phyloP scores from a whole-genome alignment of 2,888 invertebrate species.

The Oscheius sp. region DNA sequence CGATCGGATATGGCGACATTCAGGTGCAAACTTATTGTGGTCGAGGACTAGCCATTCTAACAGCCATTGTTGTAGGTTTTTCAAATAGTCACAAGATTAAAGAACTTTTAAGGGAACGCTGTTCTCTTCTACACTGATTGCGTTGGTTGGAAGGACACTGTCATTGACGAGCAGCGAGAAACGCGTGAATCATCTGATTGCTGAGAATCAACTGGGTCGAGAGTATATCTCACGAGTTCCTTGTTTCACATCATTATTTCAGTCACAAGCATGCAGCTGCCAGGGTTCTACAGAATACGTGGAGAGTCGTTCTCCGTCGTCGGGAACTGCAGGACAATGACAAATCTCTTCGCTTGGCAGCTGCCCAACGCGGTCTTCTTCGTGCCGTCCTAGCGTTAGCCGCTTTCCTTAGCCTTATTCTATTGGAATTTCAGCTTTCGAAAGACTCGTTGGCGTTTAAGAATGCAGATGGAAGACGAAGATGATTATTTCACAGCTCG shows the following conservation, averaged over 20 bases:
- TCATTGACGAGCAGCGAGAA: slow-evolving; percentile 98
- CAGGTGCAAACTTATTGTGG: slow-evolving; percentile 99
- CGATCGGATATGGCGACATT: slow-evolving; percentile 97
- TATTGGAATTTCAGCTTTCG: slow-evolving; percentile 59
- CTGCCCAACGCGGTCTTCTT: slow-evolving; percentile 61
- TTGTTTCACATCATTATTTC: slow-evolving; percentile 22
- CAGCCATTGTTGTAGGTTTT: slow-evolving; percentile 91
- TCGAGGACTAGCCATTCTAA: slow-evolving; percentile 96
- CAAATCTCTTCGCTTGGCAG: slow-evolving; percentile 80
- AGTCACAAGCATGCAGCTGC: slow-evolving; percentile 93
- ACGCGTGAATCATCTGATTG: slow-evolving; percentile 97
- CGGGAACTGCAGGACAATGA: slow-evolving; percentile 74
- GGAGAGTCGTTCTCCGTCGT: slow-evolving; percentile 77
- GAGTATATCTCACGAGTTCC: slow-evolving; percentile 45
- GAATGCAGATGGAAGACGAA: slow-evolving; percentile 67
- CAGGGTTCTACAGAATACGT: slow-evolving; percentile 97
- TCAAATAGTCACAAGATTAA: background rate
- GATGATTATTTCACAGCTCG: slow-evolving; percentile 67
- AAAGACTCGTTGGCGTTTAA: slow-evolving; percentile 61
- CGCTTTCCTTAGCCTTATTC: no score
- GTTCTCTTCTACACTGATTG: slow-evolving; percentile 97
- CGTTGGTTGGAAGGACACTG: slow-evolving; percentile 97
- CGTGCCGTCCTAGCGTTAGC: slow-evolving; percentile 58
- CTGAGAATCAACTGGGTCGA: slow-evolving; percentile 63
- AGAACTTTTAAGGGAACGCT: slow-evolving; percentile 86